These are phyloP conservation scores for Gadopsis bispinosus DNA, from an alignment of 2,797 vertebrate genomes.

Conservation along the genomic window DNA sequence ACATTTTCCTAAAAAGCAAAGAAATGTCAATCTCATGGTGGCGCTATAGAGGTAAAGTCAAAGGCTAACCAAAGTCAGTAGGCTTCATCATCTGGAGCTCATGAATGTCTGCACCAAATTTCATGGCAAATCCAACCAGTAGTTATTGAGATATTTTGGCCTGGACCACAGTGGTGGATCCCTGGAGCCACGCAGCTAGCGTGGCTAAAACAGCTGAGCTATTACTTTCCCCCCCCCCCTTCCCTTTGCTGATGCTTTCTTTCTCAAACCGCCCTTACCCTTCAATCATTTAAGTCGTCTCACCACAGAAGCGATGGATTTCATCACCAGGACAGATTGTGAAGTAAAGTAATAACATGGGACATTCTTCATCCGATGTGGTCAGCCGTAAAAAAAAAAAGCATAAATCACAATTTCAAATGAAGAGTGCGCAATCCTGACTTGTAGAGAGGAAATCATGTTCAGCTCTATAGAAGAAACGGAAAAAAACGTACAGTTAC, in stretches of 20 bases:
- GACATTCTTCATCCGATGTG: conserved; percentile 46
- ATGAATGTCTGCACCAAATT: neutral
- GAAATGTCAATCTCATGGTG: neutral
- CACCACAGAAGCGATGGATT: conserved; percentile 28
- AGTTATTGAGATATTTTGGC: neutral
- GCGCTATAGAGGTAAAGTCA: neutral
- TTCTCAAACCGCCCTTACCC: neutral
- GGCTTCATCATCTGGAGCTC: neutral
- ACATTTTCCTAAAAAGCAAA: neutral
- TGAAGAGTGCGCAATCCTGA: conserved; percentile 14
- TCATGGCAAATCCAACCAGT: neutral
- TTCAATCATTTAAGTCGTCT: neutral
- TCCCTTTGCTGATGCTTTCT: neutral
- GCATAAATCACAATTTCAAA: conserved; percentile 22
- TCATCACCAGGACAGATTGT: conserved; percentile 23
- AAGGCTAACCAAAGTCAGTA: neutral
- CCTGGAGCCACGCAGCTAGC: neutral
- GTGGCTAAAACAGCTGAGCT: neutral
- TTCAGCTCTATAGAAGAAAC: conserved; percentile 17
- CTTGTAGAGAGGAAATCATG: conserved; percentile 10
- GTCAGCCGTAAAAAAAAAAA: conserved; percentile 31
- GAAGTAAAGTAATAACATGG: conserved; percentile 26
- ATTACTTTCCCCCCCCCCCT: neutral
- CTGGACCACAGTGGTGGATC: neutral
- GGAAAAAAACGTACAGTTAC: neutral